Percentiles rank a stretch among this genome's conserved stretches.
phyloP scores from a whole-genome alignment of 2,113 vertebrate species.

The Dolichallabes microphthalmus region DNA sequence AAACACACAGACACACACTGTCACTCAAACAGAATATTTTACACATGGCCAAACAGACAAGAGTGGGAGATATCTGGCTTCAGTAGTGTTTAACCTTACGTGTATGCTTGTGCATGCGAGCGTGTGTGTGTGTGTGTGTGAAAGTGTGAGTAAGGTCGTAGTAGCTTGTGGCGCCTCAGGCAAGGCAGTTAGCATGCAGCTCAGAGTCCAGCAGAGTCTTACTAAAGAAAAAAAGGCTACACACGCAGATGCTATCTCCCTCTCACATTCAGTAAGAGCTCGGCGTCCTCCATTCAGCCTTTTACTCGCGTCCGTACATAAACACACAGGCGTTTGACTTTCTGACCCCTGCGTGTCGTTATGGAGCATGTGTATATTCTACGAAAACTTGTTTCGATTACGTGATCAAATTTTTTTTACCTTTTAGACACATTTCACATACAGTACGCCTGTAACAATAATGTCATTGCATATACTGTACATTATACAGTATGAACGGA shows the following conservation, averaged over 20 bases:
- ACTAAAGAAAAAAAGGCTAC: constrained; percentile 19
- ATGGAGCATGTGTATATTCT: not conserved
- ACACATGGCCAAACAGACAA: constrained; percentile 2
- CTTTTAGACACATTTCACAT: too few relatives aligned
- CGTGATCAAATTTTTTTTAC: too few relatives aligned
- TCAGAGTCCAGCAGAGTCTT: constrained; percentile 37
- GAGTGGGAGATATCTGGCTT: constrained; percentile 1
- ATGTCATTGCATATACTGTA: too few relatives aligned
- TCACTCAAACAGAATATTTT: not conserved
- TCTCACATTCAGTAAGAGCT: constrained; percentile 23
- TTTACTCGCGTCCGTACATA: not conserved
- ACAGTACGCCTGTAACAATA: too few relatives aligned
- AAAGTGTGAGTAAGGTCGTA: constrained; percentile 31
- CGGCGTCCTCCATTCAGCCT: not conserved
- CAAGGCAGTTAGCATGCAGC: constrained; percentile 48
- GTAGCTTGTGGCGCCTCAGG: constrained; percentile 45
- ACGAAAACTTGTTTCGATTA: not conserved
- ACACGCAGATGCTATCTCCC: constrained; percentile 11
- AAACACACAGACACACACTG: constrained; percentile 20
- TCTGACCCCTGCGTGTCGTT: not conserved
- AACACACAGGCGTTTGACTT: constrained; percentile 9
- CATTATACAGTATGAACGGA: too few relatives aligned
- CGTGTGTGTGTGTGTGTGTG: constrained; percentile 35
- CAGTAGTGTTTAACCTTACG: constrained; percentile 29
- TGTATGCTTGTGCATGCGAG: constrained; percentile 39